Percentiles rank a stretch among this genome's conserved stretches.
These are phyloP conservation scores for Acrobasis repandana DNA, from an alignment of 2,888 invertebrate species.

Conservation along the genomic window DNA sequence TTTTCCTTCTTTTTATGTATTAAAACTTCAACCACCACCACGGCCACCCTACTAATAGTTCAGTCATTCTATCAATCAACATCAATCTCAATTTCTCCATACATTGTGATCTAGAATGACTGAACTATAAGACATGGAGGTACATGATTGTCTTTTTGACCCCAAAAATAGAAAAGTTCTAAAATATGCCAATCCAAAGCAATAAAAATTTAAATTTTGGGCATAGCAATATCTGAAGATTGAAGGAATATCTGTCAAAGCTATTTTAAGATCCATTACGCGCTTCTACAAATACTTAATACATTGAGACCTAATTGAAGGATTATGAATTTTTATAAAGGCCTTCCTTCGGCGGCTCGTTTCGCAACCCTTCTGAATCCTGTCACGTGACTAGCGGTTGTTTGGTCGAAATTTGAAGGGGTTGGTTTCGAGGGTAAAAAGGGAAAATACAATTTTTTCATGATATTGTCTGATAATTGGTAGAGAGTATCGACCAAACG, in stretches of 20 bases:
- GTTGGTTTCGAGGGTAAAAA: slow-evolving; percentile 13
- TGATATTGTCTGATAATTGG: background rate
- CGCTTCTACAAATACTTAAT: background rate
- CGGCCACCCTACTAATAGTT: no score
- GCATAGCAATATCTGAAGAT: no score
- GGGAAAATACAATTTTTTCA: background rate
- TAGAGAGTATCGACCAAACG: slow-evolving; percentile 3
- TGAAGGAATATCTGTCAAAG: background rate
- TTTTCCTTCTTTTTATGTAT: no score
- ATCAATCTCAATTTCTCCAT: no score
- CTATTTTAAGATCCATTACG: background rate
- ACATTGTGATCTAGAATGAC: no score
- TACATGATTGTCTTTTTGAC: no score
- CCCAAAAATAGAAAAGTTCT: no score
- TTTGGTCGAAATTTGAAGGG: slow-evolving; percentile 32
- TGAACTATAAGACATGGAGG: no score
- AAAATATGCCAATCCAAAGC: no score
- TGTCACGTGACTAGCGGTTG: slow-evolving; percentile 38
- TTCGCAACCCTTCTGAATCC: slow-evolving; percentile 24
- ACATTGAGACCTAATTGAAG: background rate
- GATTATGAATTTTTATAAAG: background rate
- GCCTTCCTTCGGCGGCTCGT: slow-evolving; percentile 23
- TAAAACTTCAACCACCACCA: no score
- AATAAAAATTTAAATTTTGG: no score
- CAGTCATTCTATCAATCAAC: no score